phyloP scores from a whole-genome alignment of 2,888 invertebrate species.

The Amaurobius ferox region DNA sequence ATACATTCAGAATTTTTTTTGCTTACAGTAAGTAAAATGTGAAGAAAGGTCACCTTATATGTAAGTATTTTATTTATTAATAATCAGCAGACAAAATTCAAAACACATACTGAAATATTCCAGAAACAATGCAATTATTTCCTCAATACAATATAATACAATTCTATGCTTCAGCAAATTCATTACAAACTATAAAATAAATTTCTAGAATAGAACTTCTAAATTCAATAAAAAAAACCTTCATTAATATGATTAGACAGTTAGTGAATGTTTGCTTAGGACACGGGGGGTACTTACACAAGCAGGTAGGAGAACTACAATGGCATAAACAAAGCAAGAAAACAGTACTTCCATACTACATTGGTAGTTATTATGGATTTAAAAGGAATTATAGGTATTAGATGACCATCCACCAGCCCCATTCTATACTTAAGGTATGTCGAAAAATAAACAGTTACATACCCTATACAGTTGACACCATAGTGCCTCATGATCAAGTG shows the following conservation, averaged over 20 bases:
- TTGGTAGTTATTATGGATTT: conserved; percentile 51
- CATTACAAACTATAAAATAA: too few relatives aligned
- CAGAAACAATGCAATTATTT: too few relatives aligned
- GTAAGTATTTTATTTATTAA: too few relatives aligned
- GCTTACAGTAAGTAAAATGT: too few relatives aligned
- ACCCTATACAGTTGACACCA: conserved; percentile 71
- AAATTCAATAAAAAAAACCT: too few relatives aligned
- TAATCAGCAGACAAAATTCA: too few relatives aligned
- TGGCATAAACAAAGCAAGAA: conserved; percentile 57
- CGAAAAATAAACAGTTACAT: conserved; percentile 55
- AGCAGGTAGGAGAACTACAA: conserved; percentile 18
- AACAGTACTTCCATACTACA: conserved; percentile 62
- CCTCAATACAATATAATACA: too few relatives aligned
- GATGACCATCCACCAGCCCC: conserved; percentile 67
- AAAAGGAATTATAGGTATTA: conserved; percentile 57
- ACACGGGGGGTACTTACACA: conserved; percentile 25
- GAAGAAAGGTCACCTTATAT: too few relatives aligned
- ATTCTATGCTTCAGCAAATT: too few relatives aligned
- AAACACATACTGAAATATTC: too few relatives aligned
- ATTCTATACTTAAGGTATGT: conserved; percentile 44
- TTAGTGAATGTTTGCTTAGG: neutral
- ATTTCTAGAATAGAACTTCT: too few relatives aligned
- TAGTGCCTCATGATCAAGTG: conserved; percentile 69
- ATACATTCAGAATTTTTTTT: too few relatives aligned
- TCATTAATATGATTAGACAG: neutral